phyloP scores from a whole-genome alignment of 2,888 invertebrate genomes.

The Mesorhabditis belari region DNA sequence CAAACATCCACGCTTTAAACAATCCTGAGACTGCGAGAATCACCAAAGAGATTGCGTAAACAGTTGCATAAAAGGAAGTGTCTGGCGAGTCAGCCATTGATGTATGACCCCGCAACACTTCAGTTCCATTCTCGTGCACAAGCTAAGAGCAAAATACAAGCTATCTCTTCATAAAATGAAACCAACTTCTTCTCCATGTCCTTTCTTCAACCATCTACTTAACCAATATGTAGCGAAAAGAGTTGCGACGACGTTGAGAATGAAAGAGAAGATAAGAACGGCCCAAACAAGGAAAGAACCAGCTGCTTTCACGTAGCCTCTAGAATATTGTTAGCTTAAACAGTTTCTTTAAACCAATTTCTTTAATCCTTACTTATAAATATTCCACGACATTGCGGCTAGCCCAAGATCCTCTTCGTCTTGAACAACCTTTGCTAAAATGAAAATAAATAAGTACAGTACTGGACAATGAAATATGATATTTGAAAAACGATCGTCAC shows the following conservation, averaged over 20 bases:
- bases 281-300: conserved; percentile 56
- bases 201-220: conserved; percentile 60
- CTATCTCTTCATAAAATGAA: conserved; percentile 58
- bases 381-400: conserved; percentile 25
- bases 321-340: too few relatives aligned
- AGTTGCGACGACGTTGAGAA: conserved; percentile 59
- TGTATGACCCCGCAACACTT: conserved; percentile 3
- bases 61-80: conserved; percentile 58
- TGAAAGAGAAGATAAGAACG: conserved; percentile 53
- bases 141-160: conserved; percentile 5
- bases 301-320: conserved; percentile 59
- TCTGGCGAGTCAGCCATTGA: conserved; percentile 58
- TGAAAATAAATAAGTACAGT: conserved; percentile 12
- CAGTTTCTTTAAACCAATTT: too few relatives aligned
- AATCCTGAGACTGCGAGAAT: conserved; percentile 60
- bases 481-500: too few relatives aligned
- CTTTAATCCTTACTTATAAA: conserved; percentile 39
- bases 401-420: conserved; percentile 51
- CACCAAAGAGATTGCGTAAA: conserved; percentile 60
- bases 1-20: conserved; percentile 61
- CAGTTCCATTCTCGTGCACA: conserved; percentile 19
- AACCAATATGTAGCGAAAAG: conserved; percentile 64
- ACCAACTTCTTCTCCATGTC: conserved; percentile 40
- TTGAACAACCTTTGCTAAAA: conserved; percentile 52
- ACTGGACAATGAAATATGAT: too few relatives aligned